Conservation (phyloP, 2,888 invertebrate species). For the Stegophylla sp. region DNA sequence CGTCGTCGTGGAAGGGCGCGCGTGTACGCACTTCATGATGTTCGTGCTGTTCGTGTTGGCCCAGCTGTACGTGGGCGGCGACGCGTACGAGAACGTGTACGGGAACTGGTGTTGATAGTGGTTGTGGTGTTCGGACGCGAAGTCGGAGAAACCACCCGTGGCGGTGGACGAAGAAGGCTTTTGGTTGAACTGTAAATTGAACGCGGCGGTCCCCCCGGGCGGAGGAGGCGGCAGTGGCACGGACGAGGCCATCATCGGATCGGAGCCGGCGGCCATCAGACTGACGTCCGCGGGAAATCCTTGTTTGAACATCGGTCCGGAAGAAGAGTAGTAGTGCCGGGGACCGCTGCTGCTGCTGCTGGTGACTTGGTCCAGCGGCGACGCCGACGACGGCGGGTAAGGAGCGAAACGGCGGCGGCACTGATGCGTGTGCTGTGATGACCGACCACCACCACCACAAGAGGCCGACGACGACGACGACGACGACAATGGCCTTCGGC, state of each 20-base stretch:
- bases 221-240: not conserved
- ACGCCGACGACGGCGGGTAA: not conserved
- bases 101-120: constrained; percentile 29
- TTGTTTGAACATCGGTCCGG: constrained; percentile 31
- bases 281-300: not conserved
- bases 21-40: constrained; percentile 37
- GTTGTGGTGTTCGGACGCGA: constrained; percentile 2
- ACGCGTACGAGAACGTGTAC: constrained; percentile 23
- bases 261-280: not conserved
- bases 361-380: too few species aligned
- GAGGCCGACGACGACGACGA: too few species aligned
- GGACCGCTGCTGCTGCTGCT: too few species aligned
- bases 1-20: not conserved
- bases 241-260: not conserved
- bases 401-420: constrained; percentile 11
- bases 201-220: not conserved
- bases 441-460: too few species aligned
- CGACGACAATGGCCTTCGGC: too few species aligned
- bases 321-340: too few species aligned
- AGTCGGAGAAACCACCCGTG: not conserved
- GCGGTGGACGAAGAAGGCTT: not conserved
- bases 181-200: not conserved
- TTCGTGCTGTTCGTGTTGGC: constrained; percentile 47
- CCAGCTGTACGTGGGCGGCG: constrained; percentile 50
- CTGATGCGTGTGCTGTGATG: too few species aligned